phyloP scores from a whole-genome alignment of 2,113 vertebrate genomes.

The Herpetotheres cachinnans region DNA sequence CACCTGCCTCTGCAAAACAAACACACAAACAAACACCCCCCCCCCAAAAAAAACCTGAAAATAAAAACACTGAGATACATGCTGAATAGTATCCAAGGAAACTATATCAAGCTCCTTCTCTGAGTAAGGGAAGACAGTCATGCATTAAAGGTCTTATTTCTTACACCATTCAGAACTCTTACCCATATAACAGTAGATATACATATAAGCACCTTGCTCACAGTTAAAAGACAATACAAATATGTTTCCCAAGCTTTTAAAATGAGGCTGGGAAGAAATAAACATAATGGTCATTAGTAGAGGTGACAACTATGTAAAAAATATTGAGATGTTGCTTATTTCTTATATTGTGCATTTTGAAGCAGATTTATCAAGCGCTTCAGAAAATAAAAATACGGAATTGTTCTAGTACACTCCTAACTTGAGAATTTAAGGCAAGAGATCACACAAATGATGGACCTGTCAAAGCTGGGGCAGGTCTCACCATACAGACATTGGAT shows the following conservation, averaged over 20 bases:
- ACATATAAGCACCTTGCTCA: background rate
- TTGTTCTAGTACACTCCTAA: background rate
- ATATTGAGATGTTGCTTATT: background rate
- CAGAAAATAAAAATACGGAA: background rate
- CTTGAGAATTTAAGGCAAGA: background rate
- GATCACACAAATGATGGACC: background rate
- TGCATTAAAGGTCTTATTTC: background rate
- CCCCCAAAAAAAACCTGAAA: background rate
- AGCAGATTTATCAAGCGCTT: background rate
- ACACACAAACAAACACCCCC: too few species aligned
- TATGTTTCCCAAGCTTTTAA: background rate
- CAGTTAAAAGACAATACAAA: background rate
- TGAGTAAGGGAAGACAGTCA: background rate
- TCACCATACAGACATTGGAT: background rate
- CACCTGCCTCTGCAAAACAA: background rate
- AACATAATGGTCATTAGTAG: background rate
- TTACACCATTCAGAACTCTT: background rate
- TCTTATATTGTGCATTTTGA: background rate
- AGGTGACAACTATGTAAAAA: background rate
- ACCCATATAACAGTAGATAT: background rate
- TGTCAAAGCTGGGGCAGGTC: background rate
- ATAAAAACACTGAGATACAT: background rate
- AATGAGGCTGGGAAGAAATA: background rate
- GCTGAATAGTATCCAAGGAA: conserved; percentile 34
- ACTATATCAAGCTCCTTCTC: background rate